Evolutionary conservation across 2,113 vertebrate genomes (phyloP), one percentile per base, ranked within the genome.

Genomic region (Oenanthe oenanthe): DNA sequence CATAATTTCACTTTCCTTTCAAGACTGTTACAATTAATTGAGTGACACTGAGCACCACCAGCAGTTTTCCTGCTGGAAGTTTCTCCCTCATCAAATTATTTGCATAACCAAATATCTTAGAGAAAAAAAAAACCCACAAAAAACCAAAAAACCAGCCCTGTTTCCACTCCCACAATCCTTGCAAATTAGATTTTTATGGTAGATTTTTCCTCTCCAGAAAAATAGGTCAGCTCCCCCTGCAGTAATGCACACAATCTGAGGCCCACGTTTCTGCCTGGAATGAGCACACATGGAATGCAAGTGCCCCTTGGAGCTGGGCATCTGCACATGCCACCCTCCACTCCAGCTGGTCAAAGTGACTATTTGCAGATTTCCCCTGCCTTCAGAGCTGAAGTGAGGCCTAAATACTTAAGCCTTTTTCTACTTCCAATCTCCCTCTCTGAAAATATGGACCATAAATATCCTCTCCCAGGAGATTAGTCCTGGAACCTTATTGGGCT

Each of bases 391-490:
- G 82, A 84, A 81, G 28, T 0, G 0, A 90, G 57, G 80, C 66
- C 89, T 78, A 94, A 94, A 93, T 94, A 84, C 77, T 88, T 84
- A 72, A 91, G 87, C 68, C 70, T 88, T 95, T 96, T 94, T 85
- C 82, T 92, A 71, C 68, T 86, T 92, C 62, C 87, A 91, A 28
- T 76, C 74, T 94, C 70, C 28, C 29, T 78, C 68, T 70, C 92
- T 86, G 79, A 95, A 95, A 95, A 91, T 86, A 89, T 40, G 63
- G 91, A 92, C 95, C 90, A 95, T 91, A 96, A 96, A 97, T 93
- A 95, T 95, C 73, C 61, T 89, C 53, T 96, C 89, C 74, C 85
- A 66, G n/a, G 91, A 89, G 85, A 92, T 89, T 77, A 77, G 88
- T n/a, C 54, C 83, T 93, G 84, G 62, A 90, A 95, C 82, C 89